Evolutionary conservation across 1,140 invertebrate species (phyloP), one percentile per base, ranked within the genome.

Genomic region (Cepaea nemoralis): DNA sequence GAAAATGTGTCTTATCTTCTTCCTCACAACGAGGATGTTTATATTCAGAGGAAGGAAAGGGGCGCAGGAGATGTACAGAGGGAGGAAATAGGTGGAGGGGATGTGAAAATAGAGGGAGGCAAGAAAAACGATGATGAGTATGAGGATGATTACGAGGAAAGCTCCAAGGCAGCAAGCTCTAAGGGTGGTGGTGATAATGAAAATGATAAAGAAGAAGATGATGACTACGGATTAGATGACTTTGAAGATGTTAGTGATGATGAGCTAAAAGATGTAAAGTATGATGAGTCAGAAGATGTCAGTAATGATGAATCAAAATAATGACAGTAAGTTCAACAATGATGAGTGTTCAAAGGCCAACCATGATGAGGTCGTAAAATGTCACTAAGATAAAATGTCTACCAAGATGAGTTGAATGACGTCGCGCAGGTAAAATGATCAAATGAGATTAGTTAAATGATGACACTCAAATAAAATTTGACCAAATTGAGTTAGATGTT

Each of bases 121-220:
- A 16, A 73, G 19, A 76, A 74, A 69, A 74, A 84, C 42, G 55
- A 82, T 31, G 79, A 79, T n/a, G 75, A 82, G 66, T 83, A 86
- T 31, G 84, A 87, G 5, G 85, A 85, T 37, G 85, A 87, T 40
- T 84, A 86, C 40, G 82, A 88, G 16, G 81, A 81, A 33, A 79
- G 83, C 33, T 83, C 79, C 42, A 82, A 83, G 33, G 82, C 80
- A 69, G 83, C 81, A 35, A 35, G 59, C 24, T 40, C 55, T 16
- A 59, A 69, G 16, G 66, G 75, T 37, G 55, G 76, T 67, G 82
- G 80, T 33, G 82, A 83, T 19, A 77, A 80, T 27, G 77, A 66
- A 31, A 59, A 73, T 80, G 77, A 83, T 77, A 66, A 75, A n/a
- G 79, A 74, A n/a, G 73, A 81, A 37, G 79, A 81, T 59, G 73